Evolutionary conservation across 2,113 vertebrate genomes (phyloP), one percentile per base, ranked within the genome.

Genomic region (Lonchura striata): DNA sequence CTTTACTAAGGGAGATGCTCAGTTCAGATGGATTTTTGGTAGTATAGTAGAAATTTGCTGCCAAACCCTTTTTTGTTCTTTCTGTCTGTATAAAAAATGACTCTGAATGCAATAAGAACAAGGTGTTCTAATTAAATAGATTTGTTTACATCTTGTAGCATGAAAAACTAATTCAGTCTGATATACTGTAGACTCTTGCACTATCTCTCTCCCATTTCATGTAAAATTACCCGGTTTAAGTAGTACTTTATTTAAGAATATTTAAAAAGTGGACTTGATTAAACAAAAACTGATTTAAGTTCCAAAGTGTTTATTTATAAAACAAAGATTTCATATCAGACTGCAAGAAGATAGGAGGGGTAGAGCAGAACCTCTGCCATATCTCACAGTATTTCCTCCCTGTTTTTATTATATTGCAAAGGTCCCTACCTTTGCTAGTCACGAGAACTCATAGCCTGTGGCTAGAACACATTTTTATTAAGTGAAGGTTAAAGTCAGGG

Each of bases 101-200:
- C 92, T 96, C 94, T 74, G 80, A 84, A 97, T 91, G 97, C 87
- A 96, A 82, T 93, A 98, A 96, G 97, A 98, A 97, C 95, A 98
- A 98, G 97, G 97, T 98, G 97, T 98, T 98, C 97, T 98, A 98
- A 98, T 98, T 98, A 98, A 98, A 98, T 97, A 98, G 98, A 98
- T 98, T 98, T 98, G 98, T 98, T 98, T 98, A 98, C 94, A 98
- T 97, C 95, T 97, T 25, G 30, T 95, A 97, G 86, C 92, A 97
- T 57, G 93, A 97, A 97, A 97, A 98, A 88, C 95, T 98, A 98
- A 98, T 98, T 98, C 97, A 91, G 88, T 95, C 97, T 98, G 97
- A 98, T 98, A 98, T 96, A 98, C 86, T 97, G 94, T 96, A 96
- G 13, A 44, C 92, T 95, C 91, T 88, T 74, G 76, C 80, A 94